A percentile compares a stretch with the other conserved stretches of the same genome.
Evolutionary conservation across 2,113 vertebrate genomes (phyloP).

Genomic region (Caracal caracal): DNA sequence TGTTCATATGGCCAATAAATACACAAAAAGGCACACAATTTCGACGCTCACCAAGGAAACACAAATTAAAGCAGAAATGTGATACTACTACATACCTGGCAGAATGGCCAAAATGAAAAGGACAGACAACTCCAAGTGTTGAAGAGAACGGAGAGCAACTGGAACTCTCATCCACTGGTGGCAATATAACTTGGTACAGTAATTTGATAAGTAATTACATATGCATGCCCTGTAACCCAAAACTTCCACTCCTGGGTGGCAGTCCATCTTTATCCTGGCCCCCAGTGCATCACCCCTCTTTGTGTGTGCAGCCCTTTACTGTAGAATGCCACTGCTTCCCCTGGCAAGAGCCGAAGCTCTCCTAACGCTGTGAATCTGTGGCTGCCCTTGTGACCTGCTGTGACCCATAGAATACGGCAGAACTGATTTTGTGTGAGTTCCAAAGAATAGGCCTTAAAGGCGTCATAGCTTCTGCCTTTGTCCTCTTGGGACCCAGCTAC

Average conservation of each 20-base stretch:
- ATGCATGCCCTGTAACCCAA: not conserved
- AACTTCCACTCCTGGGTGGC: not conserved
- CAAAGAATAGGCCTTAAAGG: not conserved
- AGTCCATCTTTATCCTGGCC: not conserved
- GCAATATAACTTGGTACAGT: not conserved
- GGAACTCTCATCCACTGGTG: not conserved
- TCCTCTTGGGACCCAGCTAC: not conserved
- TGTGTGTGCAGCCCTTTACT: not conserved
- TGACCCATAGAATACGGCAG: not conserved
- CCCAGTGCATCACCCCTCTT: not conserved
- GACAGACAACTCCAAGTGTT: not conserved
- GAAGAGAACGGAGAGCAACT: not conserved
- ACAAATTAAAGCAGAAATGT: not conserved
- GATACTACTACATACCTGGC: not conserved
- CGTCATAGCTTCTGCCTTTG: not conserved
- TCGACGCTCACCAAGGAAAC: not conserved
- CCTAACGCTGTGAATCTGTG: not conserved
- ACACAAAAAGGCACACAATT: not conserved
- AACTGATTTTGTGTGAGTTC: conserved; percentile 8
- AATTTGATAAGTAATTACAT: too few species aligned
- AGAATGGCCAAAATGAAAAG: conserved; percentile 4
- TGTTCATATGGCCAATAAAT: not conserved
- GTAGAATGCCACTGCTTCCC: not conserved
- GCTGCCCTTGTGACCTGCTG: not conserved
- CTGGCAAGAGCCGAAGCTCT: not conserved